A percentile compares a stretch with the other conserved stretches of the same genome.
phyloP scores from a whole-genome alignment of 1,140 invertebrate genomes.

The Dinoponera quadriceps region DNA sequence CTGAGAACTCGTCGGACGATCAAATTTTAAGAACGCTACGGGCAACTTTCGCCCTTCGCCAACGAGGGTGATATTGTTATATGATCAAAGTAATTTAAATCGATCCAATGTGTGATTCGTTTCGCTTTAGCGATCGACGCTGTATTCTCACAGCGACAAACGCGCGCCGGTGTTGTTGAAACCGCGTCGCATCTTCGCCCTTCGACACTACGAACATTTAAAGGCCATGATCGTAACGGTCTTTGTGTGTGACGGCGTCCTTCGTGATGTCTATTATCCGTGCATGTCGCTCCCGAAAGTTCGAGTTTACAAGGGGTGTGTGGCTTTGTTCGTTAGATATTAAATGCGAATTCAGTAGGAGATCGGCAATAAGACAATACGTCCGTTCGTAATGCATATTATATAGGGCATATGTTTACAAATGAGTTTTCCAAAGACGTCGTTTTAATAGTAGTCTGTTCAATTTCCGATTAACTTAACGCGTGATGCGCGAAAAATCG shows the following conservation, averaged over 20 bases:
- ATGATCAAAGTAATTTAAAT: conserved; percentile 52
- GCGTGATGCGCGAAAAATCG: neutral
- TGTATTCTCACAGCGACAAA: conserved; percentile 52
- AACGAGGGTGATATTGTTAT: conserved; percentile 48
- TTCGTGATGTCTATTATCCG: conserved; percentile 57
- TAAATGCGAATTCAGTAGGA: conserved; percentile 51
- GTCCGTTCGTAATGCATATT: conserved; percentile 4
- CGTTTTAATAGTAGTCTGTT: neutral
- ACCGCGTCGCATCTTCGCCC: conserved; percentile 52
- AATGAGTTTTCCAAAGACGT: conserved; percentile 39
- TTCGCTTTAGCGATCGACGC: conserved; percentile 59
- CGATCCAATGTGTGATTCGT: conserved; percentile 63
- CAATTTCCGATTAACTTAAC: neutral
- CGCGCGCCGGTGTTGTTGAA: conserved; percentile 15
- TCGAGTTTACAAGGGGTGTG: conserved; percentile 1
- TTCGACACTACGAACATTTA: conserved; percentile 63
- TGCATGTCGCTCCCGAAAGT: conserved; percentile 68
- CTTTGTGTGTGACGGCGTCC: conserved; percentile 59
- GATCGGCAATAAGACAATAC: conserved; percentile 69
- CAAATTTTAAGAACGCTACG: conserved; percentile 40
- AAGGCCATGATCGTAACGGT: conserved; percentile 56
- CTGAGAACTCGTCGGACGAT: conserved; percentile 41
- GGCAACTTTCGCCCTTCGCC: conserved; percentile 16
- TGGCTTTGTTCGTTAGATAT: conserved; percentile 56
- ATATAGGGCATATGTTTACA: conserved; percentile 1